Evolutionary conservation across 2,888 invertebrate species (phyloP).

Genomic region (Orchestes rusci): DNA sequence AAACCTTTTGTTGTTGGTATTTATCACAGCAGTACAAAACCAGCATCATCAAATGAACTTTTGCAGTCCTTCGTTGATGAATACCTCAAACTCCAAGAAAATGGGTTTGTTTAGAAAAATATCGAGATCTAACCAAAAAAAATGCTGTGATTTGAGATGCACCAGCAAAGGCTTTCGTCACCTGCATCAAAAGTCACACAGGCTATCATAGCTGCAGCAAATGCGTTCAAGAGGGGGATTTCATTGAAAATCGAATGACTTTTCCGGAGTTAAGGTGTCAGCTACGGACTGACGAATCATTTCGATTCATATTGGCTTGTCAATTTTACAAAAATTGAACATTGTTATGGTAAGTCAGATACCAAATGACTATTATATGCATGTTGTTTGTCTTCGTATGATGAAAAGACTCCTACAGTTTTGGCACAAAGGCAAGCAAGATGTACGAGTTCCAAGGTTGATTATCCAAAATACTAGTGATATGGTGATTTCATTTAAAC

Average conservation of each 20-base stretch:
- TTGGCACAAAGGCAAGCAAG: slow-evolving; percentile 5
- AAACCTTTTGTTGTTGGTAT: slow-evolving; percentile 6
- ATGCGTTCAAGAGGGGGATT: slow-evolving; percentile 26
- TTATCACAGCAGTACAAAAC: slow-evolving; percentile 2
- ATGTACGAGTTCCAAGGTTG: slow-evolving; percentile 2
- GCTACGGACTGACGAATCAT: slow-evolving; percentile 10
- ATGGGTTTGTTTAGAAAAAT: not conserved
- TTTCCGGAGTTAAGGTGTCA: slow-evolving; percentile 2
- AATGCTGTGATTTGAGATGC: slow-evolving; percentile 28
- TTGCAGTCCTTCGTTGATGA: slow-evolving; percentile 1
- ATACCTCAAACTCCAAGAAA: slow-evolving; percentile 1
- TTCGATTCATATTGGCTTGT: slow-evolving; percentile 3
- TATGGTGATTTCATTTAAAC: not conserved
- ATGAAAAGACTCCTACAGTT: slow-evolving; percentile 5
- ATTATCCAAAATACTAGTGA: not conserved
- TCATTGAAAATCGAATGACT: slow-evolving; percentile 6
- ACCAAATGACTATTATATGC: slow-evolving; percentile 8
- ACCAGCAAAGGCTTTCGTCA: slow-evolving; percentile 28
- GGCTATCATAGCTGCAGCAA: slow-evolving; percentile 29
- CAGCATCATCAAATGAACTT: slow-evolving; percentile 1
- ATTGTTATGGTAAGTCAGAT: slow-evolving; percentile 9
- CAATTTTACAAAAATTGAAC: slow-evolving; percentile 6
- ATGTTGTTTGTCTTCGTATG: slow-evolving; percentile 10
- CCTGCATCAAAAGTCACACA: slow-evolving; percentile 24
- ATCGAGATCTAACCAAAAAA: not conserved